These are phyloP conservation scores for Nixonia krombeini DNA, from an alignment of 1,140 invertebrate species.

Conservation along the genomic window DNA sequence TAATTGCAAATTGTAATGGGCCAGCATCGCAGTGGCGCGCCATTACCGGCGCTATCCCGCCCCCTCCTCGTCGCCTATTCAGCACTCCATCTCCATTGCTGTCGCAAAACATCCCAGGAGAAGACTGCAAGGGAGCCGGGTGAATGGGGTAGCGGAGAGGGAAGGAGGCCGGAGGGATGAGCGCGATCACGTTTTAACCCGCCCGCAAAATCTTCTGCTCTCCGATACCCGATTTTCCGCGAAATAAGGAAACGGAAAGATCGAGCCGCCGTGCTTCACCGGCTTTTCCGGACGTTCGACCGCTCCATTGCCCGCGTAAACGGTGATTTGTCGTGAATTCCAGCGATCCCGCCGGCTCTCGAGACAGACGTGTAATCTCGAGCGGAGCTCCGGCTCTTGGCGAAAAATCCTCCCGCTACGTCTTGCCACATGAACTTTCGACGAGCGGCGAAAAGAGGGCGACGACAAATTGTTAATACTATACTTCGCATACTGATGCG, in stretches of 20 bases:
- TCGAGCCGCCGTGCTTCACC: constrained; percentile 11
- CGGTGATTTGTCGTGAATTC: constrained; percentile 36
- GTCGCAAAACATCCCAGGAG: constrained; percentile 29
- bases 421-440: too few species aligned
- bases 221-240: constrained; percentile 14
- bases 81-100: constrained; percentile 17
- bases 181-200: not conserved
- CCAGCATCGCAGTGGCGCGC: constrained; percentile 51
- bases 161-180: too few species aligned
- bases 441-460: too few species aligned
- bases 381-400: constrained; percentile 15
- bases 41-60: constrained; percentile 57
- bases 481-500: too few species aligned
- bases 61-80: constrained; percentile 15
- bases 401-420: too few species aligned
- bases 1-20: constrained; percentile 69
- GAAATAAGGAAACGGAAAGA: constrained; percentile 36
- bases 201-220: constrained; percentile 6
- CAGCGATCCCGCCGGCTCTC: constrained; percentile 7
- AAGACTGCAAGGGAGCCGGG: too few species aligned
- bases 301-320: constrained; percentile 30
- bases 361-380: constrained; percentile 16
- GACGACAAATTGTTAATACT: too few species aligned
- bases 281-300: constrained; percentile 25
- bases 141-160: not conserved